These are phyloP conservation scores for Spatulosminthurus flaviceps DNA, from an alignment of 2,888 invertebrate species.

Conservation along the genomic window DNA sequence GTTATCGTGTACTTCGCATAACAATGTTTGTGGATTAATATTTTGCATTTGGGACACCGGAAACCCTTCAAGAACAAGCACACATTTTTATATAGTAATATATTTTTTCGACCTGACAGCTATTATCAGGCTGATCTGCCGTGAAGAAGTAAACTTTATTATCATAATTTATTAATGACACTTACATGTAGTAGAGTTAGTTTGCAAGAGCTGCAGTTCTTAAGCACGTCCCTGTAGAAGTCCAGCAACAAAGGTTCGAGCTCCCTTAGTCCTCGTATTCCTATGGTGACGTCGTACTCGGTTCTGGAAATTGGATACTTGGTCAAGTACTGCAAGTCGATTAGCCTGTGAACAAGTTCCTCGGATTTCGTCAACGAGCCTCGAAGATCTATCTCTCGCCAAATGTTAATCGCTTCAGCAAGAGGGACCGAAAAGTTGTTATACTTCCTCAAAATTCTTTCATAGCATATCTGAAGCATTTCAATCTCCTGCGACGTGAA, in stretches of 20 bases:
- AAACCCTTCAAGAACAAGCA: slow-evolving; percentile 49
- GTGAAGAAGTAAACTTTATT: too few relatives aligned
- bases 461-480: slow-evolving; percentile 55
- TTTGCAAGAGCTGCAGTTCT: slow-evolving; percentile 35
- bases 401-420: slow-evolving; percentile 53
- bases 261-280: slow-evolving; percentile 55
- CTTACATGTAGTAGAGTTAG: slow-evolving; percentile 38
- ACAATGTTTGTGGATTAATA: slow-evolving; percentile 50
- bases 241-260: slow-evolving; percentile 50
- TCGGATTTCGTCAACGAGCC: slow-evolving; percentile 49
- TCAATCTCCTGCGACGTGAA: slow-evolving; percentile 55
- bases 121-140: too few relatives aligned
- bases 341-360: slow-evolving; percentile 54
- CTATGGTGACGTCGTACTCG: slow-evolving; percentile 57
- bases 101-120: too few relatives aligned
- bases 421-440: slow-evolving; percentile 52
- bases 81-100: too few relatives aligned
- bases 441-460: slow-evolving; percentile 51
- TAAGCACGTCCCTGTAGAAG: slow-evolving; percentile 30
- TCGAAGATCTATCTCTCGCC: slow-evolving; percentile 50
- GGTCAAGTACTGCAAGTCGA: slow-evolving; percentile 52
- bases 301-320: slow-evolving; percentile 45
- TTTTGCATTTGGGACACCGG: slow-evolving; percentile 49
- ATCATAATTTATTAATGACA: too few relatives aligned
- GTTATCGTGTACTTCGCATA: slow-evolving; percentile 41